phyloP scores from a whole-genome alignment of 2,888 invertebrate species.

The Lasioglossum morio region DNA sequence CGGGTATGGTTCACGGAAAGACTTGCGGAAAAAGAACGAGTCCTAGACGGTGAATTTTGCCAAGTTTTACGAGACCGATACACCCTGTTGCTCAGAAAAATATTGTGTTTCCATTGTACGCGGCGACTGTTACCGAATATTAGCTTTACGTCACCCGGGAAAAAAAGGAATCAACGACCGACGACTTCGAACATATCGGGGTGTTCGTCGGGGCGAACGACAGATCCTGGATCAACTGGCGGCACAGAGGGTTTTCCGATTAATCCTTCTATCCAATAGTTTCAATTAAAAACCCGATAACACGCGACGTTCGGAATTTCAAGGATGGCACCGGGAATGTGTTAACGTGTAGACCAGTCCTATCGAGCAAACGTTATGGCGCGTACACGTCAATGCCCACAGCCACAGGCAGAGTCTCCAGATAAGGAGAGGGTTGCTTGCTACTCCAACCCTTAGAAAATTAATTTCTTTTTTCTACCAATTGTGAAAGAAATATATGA shows the following conservation, averaged over 20 bases:
- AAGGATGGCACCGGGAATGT: background rate
- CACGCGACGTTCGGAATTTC: background rate
- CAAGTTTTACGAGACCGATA: slow-evolving; percentile 4
- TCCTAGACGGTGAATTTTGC: slow-evolving; percentile 19
- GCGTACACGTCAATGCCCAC: too few relatives aligned
- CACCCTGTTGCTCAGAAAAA: slow-evolving; percentile 10
- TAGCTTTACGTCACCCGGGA: background rate
- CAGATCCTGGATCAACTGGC: background rate
- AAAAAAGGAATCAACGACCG: background rate
- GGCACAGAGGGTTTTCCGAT: background rate
- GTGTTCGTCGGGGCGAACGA: background rate
- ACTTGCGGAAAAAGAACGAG: background rate
- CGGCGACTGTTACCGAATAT: background rate
- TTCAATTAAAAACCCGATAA: slow-evolving; percentile 13
- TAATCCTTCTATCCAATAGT: background rate
- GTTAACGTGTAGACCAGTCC: background rate
- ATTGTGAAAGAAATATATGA: too few relatives aligned
- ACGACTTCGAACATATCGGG: background rate
- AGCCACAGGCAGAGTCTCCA: too few relatives aligned
- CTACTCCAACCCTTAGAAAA: too few relatives aligned
- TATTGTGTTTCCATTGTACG: background rate
- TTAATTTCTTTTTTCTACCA: too few relatives aligned
- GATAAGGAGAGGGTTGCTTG: too few relatives aligned
- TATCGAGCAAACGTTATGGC: too few relatives aligned
- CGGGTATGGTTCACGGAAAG: background rate